These are phyloP conservation scores for Brenthis hecate DNA, from an alignment of 2,888 invertebrate genomes.

Conservation along the genomic window DNA sequence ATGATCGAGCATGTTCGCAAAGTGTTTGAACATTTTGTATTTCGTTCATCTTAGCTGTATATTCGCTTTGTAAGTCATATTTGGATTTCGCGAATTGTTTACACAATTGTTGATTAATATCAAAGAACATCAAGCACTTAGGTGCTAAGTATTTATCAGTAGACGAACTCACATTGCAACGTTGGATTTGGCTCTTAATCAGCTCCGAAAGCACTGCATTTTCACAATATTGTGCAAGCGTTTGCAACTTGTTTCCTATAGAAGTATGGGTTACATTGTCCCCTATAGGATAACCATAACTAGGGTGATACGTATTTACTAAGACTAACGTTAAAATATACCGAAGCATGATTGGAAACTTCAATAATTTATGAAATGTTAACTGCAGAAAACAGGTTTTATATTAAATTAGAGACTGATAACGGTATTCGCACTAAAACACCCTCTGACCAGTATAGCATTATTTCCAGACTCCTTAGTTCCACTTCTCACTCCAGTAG, in stretches of 20 bases:
- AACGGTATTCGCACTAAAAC: constrained; percentile 22
- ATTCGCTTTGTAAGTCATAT: constrained; percentile 42
- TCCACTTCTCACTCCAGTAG: not conserved
- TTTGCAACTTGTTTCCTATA: constrained; percentile 41
- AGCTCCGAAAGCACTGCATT: constrained; percentile 54
- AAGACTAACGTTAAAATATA: constrained; percentile 57
- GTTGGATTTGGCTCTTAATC: constrained; percentile 51
- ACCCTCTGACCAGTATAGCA: constrained; percentile 1
- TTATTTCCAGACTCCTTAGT: constrained; percentile 6
- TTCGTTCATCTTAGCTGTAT: constrained; percentile 47
- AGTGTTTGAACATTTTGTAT: constrained; percentile 53
- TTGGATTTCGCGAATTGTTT: constrained; percentile 47
- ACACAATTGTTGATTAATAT: constrained; percentile 67
- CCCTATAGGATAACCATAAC: constrained; percentile 56
- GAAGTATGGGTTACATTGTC: constrained; percentile 36
- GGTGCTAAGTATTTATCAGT: constrained; percentile 52
- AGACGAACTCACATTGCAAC: constrained; percentile 53
- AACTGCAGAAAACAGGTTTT: not conserved
- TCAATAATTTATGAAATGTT: not conserved
- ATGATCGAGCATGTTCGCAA: constrained; percentile 55
- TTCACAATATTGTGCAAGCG: constrained; percentile 56
- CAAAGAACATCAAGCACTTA: constrained; percentile 68
- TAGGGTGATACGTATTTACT: constrained; percentile 55
- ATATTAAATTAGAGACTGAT: constrained; percentile 13
- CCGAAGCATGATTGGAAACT: constrained; percentile 53